These are phyloP conservation scores for Motacilla tschutschensis DNA, from an alignment of 2,113 vertebrate genomes.

Conservation along the genomic window DNA sequence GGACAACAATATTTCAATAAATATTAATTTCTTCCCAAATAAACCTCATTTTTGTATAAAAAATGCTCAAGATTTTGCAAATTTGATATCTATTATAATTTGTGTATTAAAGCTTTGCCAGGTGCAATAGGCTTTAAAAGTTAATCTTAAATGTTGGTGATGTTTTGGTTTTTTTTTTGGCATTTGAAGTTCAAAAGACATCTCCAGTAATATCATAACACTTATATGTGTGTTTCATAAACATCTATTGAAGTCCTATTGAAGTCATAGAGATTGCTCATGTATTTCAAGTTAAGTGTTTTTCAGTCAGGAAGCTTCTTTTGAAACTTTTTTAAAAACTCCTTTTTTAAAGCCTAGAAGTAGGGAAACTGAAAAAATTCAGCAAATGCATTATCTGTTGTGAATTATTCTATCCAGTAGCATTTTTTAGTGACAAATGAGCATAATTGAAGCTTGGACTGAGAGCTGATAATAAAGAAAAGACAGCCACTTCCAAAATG, in stretches of 20 bases:
- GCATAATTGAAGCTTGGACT: not conserved
- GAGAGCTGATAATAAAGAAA: not conserved
- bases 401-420: conserved; percentile 7
- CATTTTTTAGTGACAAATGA: conserved; percentile 16
- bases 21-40: not conserved
- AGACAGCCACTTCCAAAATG: not conserved
- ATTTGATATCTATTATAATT: not conserved
- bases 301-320: not conserved
- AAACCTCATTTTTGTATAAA: not conserved
- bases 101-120: not conserved
- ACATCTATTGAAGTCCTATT: not conserved
- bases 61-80: not conserved
- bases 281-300: not conserved
- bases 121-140: not conserved
- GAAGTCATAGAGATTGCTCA: not conserved
- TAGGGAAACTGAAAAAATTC: not conserved
- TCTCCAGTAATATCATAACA: not conserved
- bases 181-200: not conserved
- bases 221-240: not conserved
- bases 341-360: not conserved
- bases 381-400: not conserved
- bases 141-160: not conserved
- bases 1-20: not conserved
- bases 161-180: not conserved
- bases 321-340: not conserved